Evolutionary conservation across 2,888 invertebrate species (phyloP).

Genomic region (Aromia moschata): DNA sequence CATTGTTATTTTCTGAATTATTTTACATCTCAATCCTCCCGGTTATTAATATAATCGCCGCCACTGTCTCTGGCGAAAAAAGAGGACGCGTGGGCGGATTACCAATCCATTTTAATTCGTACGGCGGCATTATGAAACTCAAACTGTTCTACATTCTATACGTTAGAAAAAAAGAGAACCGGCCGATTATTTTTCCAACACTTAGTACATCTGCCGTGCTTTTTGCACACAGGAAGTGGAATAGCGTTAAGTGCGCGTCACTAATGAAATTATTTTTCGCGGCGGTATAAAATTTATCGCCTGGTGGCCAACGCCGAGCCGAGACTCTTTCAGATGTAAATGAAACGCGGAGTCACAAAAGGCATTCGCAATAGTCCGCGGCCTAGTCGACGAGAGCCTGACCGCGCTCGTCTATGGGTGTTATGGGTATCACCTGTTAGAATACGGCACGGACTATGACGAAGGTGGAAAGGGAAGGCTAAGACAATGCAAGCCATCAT

Average conservation of each 20-base stretch:
- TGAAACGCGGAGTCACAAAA: conserved; percentile 18
- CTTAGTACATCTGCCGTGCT: conserved; percentile 7
- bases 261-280: conserved; percentile 22
- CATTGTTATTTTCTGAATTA: no score
- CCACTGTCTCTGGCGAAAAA: not conserved
- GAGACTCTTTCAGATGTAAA: conserved; percentile 22
- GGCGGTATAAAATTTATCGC: conserved; percentile 19
- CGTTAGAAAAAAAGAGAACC: not conserved
- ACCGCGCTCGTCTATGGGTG: conserved; percentile 16
- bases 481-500: conserved; percentile 43
- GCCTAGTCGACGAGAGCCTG: no score
- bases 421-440: conserved; percentile 33
- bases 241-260: conserved; percentile 13
- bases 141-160: conserved; percentile 14
- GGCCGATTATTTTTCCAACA: not conserved
- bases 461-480: conserved; percentile 36
- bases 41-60: no score
- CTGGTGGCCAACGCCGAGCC: conserved; percentile 14
- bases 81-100: conserved; percentile 12
- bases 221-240: conserved; percentile 3
- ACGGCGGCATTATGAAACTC: conserved; percentile 13
- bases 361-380: conserved; percentile 17
- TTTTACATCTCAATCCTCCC: no score
- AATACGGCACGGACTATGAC: conserved; percentile 31
- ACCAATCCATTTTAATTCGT: conserved; percentile 10